Conservation (phyloP, 2,888 invertebrate genomes). For the Mantis religiosa region DNA sequence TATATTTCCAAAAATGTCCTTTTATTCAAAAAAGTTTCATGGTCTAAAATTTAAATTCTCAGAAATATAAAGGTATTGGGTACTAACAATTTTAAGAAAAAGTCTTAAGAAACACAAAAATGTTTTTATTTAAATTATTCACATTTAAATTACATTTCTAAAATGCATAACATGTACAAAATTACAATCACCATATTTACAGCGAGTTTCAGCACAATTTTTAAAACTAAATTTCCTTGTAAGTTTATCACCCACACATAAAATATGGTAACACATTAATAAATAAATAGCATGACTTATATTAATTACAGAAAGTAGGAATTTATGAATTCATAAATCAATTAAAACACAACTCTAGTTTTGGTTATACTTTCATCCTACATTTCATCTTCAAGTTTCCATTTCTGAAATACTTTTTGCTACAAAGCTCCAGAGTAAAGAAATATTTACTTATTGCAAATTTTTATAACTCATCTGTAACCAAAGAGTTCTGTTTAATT, state of each 20-base stretch:
- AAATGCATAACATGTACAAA: conserved; percentile 29
- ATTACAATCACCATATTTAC: conserved; percentile 22
- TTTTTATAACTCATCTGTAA: not conserved
- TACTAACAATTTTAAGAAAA: not conserved
- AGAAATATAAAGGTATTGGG: not conserved
- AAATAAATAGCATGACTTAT: not conserved
- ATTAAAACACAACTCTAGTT: not conserved
- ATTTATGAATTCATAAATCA: not conserved
- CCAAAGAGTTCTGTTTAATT: not conserved
- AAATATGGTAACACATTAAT: not conserved
- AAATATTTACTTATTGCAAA: not conserved
- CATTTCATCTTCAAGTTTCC: not conserved
- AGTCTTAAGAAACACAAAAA: not conserved
- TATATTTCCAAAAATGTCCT: no score
- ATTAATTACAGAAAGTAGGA: not conserved
- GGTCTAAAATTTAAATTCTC: not conserved
- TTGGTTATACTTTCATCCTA: not conserved
- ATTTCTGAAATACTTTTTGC: not conserved
- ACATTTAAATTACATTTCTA: not conserved
- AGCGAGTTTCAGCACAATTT: not conserved
- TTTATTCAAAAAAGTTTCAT: not conserved
- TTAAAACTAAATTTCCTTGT: not conserved
- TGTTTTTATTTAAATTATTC: not conserved
- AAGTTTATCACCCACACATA: not conserved
- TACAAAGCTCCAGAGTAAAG: not conserved